These are phyloP conservation scores for Phrynosoma blainvillii DNA, from an alignment of 2,113 vertebrate genomes.

Conservation along the genomic window DNA sequence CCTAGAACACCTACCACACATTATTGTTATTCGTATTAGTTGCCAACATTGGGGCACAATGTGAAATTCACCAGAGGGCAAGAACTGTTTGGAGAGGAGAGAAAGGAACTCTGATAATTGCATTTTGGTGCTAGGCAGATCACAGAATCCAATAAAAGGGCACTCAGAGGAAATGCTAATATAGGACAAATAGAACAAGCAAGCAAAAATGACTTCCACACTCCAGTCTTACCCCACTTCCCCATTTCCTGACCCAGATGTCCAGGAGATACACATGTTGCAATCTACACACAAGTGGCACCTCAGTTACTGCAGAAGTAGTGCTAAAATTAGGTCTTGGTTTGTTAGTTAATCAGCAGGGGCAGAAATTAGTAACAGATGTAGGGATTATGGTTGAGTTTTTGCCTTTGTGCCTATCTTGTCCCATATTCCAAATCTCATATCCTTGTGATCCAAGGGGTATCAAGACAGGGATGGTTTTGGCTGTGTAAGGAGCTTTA, in stretches of 20 bases:
- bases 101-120: conserved; percentile 87
- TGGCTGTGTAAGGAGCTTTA: no score
- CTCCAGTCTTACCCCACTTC: conserved; percentile 49
- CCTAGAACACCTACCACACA: conserved; percentile 64
- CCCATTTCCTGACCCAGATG: conserved; percentile 40
- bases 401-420: not conserved
- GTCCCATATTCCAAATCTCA: no score
- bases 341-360: not conserved
- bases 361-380: not conserved
- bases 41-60: conserved; percentile 76
- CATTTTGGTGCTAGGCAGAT: conserved; percentile 58
- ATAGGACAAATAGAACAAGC: conserved; percentile 62
- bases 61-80: conserved; percentile 83
- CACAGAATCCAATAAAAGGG: conserved; percentile 61
- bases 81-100: conserved; percentile 63
- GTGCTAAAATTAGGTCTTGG: not conserved
- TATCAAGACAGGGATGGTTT: no score
- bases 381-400: not conserved
- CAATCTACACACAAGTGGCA: no score
- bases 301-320: not conserved
- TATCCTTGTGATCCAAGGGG: no score
- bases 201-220: conserved; percentile 60
- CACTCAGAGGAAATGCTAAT: conserved; percentile 47
- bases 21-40: conserved; percentile 84
- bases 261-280: not conserved